Conservation (phyloP, 2,888 invertebrate species). For the Coenonympha glycerion region DNA sequence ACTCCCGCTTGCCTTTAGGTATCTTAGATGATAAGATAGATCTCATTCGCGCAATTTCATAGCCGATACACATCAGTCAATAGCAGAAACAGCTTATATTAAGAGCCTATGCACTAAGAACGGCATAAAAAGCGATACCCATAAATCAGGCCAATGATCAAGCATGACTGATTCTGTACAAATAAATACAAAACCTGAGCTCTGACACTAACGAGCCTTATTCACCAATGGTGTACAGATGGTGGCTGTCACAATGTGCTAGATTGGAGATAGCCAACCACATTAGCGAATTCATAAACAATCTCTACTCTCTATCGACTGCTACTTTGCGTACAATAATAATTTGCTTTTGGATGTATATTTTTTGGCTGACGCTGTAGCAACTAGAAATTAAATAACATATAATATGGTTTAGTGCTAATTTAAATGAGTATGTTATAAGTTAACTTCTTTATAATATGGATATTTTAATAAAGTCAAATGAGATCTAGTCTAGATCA, state of each 20-base stretch:
- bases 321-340: not conserved
- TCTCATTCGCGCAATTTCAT: not conserved
- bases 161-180: slow-evolving; percentile 55
- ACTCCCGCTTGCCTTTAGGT: too few species aligned
- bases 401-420: too few species aligned
- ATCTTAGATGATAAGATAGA: too few species aligned
- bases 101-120: slow-evolving; percentile 3
- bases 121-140: slow-evolving; percentile 17
- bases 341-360: too few species aligned
- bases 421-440: too few species aligned
- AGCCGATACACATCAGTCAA: slow-evolving; percentile 4
- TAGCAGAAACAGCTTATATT: slow-evolving; percentile 6
- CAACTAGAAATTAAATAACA: not conserved
- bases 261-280: slow-evolving; percentile 14
- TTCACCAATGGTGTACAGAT: slow-evolving; percentile 49
- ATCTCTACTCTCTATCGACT: not conserved
- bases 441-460: too few species aligned
- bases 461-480: too few species aligned
- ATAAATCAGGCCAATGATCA: slow-evolving; percentile 56
- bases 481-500: too few species aligned
- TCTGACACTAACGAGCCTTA: slow-evolving; percentile 62
- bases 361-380: not conserved
- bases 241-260: slow-evolving; percentile 17
- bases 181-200: slow-evolving; percentile 50
- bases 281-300: slow-evolving; percentile 21